Conservation (phyloP, 2,113 vertebrate species). For the Apodemus sylvaticus region DNA sequence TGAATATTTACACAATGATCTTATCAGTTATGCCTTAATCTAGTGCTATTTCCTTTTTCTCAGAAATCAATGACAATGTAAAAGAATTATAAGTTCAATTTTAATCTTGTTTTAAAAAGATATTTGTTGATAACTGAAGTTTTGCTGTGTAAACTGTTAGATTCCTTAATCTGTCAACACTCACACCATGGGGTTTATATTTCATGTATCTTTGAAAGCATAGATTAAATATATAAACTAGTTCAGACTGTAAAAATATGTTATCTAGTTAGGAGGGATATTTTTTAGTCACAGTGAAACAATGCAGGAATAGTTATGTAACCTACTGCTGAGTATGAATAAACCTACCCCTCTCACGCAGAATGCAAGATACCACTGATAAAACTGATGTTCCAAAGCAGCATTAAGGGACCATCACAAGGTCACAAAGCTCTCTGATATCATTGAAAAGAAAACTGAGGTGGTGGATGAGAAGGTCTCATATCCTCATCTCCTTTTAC, state of each 20-base stretch:
- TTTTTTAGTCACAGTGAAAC: background rate
- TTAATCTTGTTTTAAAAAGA: background rate
- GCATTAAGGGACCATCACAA: background rate
- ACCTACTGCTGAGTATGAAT: background rate
- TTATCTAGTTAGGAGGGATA: background rate
- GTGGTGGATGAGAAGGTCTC: background rate
- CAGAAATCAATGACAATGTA: background rate
- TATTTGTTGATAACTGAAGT: background rate
- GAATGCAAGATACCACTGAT: no score
- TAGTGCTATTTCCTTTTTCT: background rate
- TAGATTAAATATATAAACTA: background rate
- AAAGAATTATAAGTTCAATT: background rate
- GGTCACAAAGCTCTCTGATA: background rate
- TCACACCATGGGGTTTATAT: background rate
- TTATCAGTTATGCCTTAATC: background rate
- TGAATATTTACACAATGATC: background rate
- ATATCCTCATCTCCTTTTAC: rapidly evolving
- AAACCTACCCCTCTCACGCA: background rate
- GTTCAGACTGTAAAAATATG: background rate
- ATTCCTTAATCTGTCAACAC: background rate
- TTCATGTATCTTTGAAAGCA: background rate
- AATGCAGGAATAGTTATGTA: background rate
- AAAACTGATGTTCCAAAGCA: background rate
- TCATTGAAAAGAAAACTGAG: background rate
- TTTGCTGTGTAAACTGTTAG: background rate